phyloP scores from a whole-genome alignment of 2,113 vertebrate species.

The Chiloscyllium plagiosum region DNA sequence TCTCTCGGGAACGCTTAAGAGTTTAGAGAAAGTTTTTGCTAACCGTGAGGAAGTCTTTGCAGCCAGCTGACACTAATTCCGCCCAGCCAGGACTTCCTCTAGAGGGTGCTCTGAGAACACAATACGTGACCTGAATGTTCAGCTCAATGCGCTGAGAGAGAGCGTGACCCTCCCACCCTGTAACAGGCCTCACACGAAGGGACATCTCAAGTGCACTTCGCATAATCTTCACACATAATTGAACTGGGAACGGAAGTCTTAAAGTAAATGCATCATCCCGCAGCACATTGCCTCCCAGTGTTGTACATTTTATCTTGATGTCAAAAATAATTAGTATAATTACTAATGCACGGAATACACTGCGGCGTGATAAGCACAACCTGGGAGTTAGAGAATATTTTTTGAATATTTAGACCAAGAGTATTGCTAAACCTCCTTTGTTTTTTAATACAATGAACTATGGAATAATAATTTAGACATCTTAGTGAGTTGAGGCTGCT shows the following conservation, averaged over 20 bases:
- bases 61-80: background rate
- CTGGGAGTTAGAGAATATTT: background rate
- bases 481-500: background rate
- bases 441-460: background rate
- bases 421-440: background rate
- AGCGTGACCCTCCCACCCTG: background rate
- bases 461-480: background rate
- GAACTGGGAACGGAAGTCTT: background rate
- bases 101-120: constrained; percentile 16
- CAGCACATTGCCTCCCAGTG: background rate
- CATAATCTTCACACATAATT: background rate
- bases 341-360: background rate
- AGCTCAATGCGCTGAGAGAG: background rate
- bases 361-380: background rate
- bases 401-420: background rate
- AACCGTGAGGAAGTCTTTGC: background rate
- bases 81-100: background rate
- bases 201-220: background rate
- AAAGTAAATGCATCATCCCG: background rate
- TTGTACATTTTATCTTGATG: background rate
- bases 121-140: background rate
- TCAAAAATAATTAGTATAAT: background rate
- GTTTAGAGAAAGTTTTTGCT: background rate
- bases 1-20: background rate
- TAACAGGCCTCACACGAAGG: background rate